Base-by-base conservation (phyloP, 2,113 vertebrate species). In the Odontesthes bonariensis region DNA sequence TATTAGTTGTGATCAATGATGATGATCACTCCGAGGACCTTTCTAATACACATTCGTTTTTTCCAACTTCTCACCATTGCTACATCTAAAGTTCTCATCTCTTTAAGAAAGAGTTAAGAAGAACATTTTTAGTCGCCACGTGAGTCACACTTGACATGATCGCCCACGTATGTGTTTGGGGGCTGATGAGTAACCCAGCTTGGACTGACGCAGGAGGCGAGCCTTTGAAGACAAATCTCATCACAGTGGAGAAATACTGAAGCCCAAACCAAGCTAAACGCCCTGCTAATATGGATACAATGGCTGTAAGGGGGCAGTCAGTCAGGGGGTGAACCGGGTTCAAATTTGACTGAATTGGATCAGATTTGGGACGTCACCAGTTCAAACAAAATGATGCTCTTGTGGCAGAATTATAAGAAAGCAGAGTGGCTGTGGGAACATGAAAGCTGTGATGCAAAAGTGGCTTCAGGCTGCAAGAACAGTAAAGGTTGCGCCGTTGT, bases 181-280 rank as follows among this genome's bases (percentile, higher is more conserved):
- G 79, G 59, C 69, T 75, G 80, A 82, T 87, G 87, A 88, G 70
- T 84, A 89, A 86, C 85, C 77, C 62, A 61, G 73, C 67, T 53
- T 76, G 85, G 83, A 73, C 82, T 57, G 20, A 85, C 47, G 61
- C 82, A 75, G 71, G 66, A 83, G 64, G 61, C 8, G 9, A 85
- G 75, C 16, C 62, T 83, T 70, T 79, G 59, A 82, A 79, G 80
- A 65, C 40, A 33, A 66, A 20, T 81, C 79, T 72, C 65, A 47
- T 59, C 3, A 0, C 47, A 75, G 65, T 20, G 44, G 42, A 56
- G 68, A 61, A 69, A 81, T 60, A 72, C 23, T 81, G 9, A 79
- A 79, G 38, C 59, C 51, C n/a, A 62, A 51, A 75, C 20, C 58
- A 46, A 51, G 38, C 73, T 68, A 60, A 81, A 76, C 67, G 67